phyloP scores from a whole-genome alignment of 2,888 invertebrate genomes.

The Sphaeridia pumilis region DNA sequence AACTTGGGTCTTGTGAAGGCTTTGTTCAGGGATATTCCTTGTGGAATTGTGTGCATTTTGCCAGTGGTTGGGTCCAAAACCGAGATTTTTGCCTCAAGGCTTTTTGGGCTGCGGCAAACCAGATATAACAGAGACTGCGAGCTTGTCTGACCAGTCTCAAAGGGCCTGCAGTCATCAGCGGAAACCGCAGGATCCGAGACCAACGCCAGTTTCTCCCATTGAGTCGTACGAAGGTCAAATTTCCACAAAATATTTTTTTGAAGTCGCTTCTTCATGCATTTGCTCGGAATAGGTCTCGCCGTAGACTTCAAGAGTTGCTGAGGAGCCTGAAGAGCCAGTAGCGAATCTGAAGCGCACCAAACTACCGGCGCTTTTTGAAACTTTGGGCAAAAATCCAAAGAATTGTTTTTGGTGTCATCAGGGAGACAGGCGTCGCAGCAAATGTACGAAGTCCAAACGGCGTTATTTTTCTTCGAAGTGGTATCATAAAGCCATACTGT shows the following conservation, averaged over 20 bases:
- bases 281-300: neutral
- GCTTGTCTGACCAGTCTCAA: slow-evolving; percentile 19
- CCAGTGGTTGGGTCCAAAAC: slow-evolving; percentile 22
- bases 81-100: slow-evolving; percentile 21
- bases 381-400: slow-evolving; percentile 35
- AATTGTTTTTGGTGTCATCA: slow-evolving; percentile 31
- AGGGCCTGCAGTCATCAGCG: slow-evolving; percentile 23
- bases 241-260: slow-evolving; percentile 28
- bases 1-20: slow-evolving; percentile 27
- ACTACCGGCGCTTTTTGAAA: slow-evolving; percentile 33
- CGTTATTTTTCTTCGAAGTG: slow-evolving; percentile 20
- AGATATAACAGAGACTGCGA: slow-evolving; percentile 25
- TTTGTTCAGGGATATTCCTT: slow-evolving; percentile 25
- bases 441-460: slow-evolving; percentile 37
- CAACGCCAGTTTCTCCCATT: slow-evolving; percentile 34
- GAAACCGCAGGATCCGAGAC: slow-evolving; percentile 13
- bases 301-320: neutral
- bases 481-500: slow-evolving; percentile 30
- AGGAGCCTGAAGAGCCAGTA: slow-evolving; percentile 33
- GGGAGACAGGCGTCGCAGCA: slow-evolving; percentile 36
- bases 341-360: slow-evolving; percentile 35
- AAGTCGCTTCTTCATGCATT: neutral
- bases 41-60: slow-evolving; percentile 11
- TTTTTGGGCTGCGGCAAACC: slow-evolving; percentile 22
- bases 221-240: slow-evolving; percentile 30